Conservation (phyloP, 2,797 vertebrate genomes). For the Danio choprae region DNA sequence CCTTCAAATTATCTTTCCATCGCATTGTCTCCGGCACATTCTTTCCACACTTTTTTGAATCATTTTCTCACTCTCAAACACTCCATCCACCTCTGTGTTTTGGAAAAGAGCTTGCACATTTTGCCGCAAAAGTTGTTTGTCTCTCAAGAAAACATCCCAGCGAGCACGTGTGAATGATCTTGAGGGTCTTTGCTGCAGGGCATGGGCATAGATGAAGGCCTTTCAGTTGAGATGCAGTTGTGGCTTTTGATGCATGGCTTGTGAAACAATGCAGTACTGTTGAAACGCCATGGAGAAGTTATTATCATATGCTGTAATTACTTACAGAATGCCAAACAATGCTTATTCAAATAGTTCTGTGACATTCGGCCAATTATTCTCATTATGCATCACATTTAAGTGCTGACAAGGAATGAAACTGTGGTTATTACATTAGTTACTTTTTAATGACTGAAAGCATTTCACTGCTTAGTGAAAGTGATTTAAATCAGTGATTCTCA, state of each 20-base stretch:
- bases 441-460: not conserved
- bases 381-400: not conserved
- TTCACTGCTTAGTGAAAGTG: not conserved
- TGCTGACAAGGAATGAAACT: not conserved
- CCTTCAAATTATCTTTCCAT: slow-evolving; percentile 26
- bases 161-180: slow-evolving; percentile 37
- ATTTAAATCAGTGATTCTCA: not conserved
- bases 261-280: slow-evolving; percentile 34
- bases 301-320: slow-evolving; percentile 42
- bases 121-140: slow-evolving; percentile 24
- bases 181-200: slow-evolving; percentile 38
- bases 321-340: slow-evolving; percentile 48
- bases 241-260: slow-evolving; percentile 45
- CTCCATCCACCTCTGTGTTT: not conserved
- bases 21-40: slow-evolving; percentile 17
- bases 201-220: slow-evolving; percentile 20
- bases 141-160: not conserved
- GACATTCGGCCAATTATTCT: slow-evolving; percentile 22
- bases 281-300: slow-evolving; percentile 39
- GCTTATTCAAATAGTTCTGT: slow-evolving; percentile 26
- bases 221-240: slow-evolving; percentile 36
- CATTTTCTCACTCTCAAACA: not conserved
- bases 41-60: slow-evolving; percentile 10
- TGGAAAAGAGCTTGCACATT: slow-evolving; percentile 17
- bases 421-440: slow-evolving; percentile 6